Base-by-base conservation (phyloP, 30 jellyfish, hydroid and myxozoan species). In the Aurelia aurita region DNA sequence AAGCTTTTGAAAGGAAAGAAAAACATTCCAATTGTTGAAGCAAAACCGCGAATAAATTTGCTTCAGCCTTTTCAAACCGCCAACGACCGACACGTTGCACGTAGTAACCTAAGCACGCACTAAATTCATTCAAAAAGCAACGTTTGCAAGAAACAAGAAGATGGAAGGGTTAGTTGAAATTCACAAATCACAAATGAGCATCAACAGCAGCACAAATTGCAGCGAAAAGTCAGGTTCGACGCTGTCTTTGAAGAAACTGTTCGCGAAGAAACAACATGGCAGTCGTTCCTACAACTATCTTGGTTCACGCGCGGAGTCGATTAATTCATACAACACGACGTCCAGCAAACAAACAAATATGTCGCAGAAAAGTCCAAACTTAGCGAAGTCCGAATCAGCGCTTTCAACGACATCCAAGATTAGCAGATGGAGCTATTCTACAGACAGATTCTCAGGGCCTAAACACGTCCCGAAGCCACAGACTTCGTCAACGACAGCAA, bases 121-220 rank as follows among this genome's bases (percentile, higher is more conserved):
- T 39, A 39, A 39, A 39, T 39, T 39, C 51, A 39, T 39, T 39
- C 16, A 39, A 39, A 39, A 39, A 39, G 51, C 51, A 39, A 39
- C 7, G 51, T 39, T 39, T 39, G 51, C 51, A 39, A 8, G 51
- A 12, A 12, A 12, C 25, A 19, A 55, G 67, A 55, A 55, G 29
- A 80, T 82, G 91, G 91, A 82, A 82, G 91, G 91, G 2, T 59
- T 82, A 3, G 91, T 73, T 12, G 91, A 82, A 43, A 82, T 82
- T 32, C 72, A 82, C 78, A 21, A 75, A 69, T 69, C 91, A 13
- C 91, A 82, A 0, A 55, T 55, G 79, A 82, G 91, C 82, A 22
- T 35, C 15, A 69, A 12, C 34, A 55, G 29, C 11, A 22, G 67
- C 29, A 53, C 91, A 26, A 69, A 45, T 62, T 7, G 29, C 35